Base-by-base conservation (phyloP, 2,113 vertebrate species). In the Vanacampus margaritifer region DNA sequence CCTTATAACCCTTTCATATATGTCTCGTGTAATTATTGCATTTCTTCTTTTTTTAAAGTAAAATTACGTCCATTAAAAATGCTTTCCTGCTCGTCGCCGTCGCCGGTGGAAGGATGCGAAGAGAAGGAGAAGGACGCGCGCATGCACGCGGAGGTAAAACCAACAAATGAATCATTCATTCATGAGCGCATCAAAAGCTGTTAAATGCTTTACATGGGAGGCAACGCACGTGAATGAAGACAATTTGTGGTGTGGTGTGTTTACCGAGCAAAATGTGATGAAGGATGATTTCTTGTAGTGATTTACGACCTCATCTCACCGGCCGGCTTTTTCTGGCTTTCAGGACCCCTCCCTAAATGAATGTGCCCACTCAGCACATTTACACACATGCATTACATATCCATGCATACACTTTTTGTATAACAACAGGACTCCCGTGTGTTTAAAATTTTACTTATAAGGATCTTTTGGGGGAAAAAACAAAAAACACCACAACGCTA, bases 111-210 rank as follows among this genome's bases (percentile, higher is more conserved):
- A 78, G 84, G 80, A 72, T 84, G 87, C 61, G 86, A 78, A 76
- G 79, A 80, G 64, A 80, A 84, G 76, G 48, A 23, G 48, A n/a
- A 50, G 78, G 74, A 79, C 76, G 73, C 86, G 1, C 82, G 78
- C 71, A 86, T 81, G 70, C 88, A 74, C 26, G 86, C 80, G 1
- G 87, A 93, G 92, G 92, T 93, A 86, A 90, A 41, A 6, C 14
- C 43, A 46, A 19, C 43, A 19, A 9, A 54, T 7, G 2, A 24
- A 17, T 8, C 1, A 36, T 11, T n/a, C 26, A 2, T 37, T 8
- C 17, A 24, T 39, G 12, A 5, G 21, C 21, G 21, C 8, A 43
- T 59, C 17, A 43, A 51, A 51, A 11, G 21, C 48, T 23, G 21
- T 21, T 23, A 51, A 51, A 23, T 3, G 10, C 48, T 51, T 23